Conservation (phyloP, 2,888 invertebrate genomes). For the Pemphredon lugubris region DNA sequence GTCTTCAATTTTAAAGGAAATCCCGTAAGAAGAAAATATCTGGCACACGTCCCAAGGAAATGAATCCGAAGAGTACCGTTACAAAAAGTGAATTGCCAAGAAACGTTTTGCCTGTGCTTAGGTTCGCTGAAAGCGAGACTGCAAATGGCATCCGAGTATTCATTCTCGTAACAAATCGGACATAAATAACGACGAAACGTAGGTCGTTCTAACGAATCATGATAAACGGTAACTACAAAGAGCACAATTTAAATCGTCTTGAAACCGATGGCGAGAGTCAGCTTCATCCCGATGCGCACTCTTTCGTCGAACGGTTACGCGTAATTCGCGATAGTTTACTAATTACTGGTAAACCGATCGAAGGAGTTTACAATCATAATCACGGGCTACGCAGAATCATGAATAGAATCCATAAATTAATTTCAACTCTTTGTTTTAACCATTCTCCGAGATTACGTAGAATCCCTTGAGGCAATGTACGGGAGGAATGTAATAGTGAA, state of each 20-base stretch:
- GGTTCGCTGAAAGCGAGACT: background rate
- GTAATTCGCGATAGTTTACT: background rate
- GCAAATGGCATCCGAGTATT: background rate
- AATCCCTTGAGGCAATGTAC: slow-evolving; percentile 26
- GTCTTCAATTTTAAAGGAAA: slow-evolving; percentile 22
- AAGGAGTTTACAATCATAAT: background rate
- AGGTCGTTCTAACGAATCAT: background rate
- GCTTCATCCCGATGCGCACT: too few species aligned
- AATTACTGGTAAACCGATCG: background rate
- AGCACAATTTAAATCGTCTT: too few species aligned
- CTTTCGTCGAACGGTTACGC: too few species aligned
- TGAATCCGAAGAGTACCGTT: slow-evolving; percentile 1
- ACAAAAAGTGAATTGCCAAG: slow-evolving; percentile 3
- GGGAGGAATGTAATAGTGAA: slow-evolving; percentile 36
- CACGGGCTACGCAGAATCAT: background rate
- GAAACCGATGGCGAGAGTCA: too few species aligned
- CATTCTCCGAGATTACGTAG: slow-evolving; percentile 10
- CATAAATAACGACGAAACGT: too few species aligned
- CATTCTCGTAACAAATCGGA: background rate
- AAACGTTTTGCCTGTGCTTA: background rate
- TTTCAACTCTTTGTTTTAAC: slow-evolving; percentile 8
- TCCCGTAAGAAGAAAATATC: background rate
- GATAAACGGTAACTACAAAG: background rate
- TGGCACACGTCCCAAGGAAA: background rate
- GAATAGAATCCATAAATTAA: slow-evolving; percentile 6